phyloP scores from a whole-genome alignment of 2,113 vertebrate species.

The Macquaria australasica region DNA sequence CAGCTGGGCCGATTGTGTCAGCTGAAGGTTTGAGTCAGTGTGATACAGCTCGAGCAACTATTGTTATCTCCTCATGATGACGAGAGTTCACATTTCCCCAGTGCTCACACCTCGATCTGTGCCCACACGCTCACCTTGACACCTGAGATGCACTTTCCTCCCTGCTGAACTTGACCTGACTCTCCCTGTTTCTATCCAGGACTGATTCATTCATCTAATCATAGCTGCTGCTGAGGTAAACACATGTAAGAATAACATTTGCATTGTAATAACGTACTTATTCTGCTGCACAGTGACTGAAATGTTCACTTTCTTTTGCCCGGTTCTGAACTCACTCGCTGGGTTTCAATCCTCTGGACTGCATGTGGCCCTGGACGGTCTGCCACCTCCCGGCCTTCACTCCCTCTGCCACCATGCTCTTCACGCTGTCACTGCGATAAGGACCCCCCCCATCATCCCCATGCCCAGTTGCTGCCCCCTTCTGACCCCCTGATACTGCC shows the following conservation, averaged over 20 bases:
- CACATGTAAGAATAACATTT: conserved; percentile 5
- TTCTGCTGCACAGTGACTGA: conserved; percentile 16
- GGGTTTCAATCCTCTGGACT: conserved; percentile 95
- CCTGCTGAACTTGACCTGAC: conserved; percentile 47
- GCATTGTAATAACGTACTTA: not conserved
- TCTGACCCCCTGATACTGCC: conserved; percentile 93
- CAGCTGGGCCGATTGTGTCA: conserved; percentile 52
- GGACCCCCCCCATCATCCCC: conserved; percentile 89
- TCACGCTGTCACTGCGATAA: conserved; percentile 92
- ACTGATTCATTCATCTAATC: conserved; percentile 30
- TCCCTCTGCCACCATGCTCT: conserved; percentile 91
- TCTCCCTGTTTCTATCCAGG: conserved; percentile 24
- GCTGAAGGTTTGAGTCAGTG: conserved; percentile 56
- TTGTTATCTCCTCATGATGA: conserved; percentile 55
- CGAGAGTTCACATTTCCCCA: conserved; percentile 45
- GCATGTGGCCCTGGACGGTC: conserved; percentile 95
- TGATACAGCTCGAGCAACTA: conserved; percentile 37
- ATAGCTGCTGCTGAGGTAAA: conserved; percentile 2
- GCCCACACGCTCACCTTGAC: conserved; percentile 50
- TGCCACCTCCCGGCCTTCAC: conserved; percentile 93
- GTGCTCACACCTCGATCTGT: conserved; percentile 49
- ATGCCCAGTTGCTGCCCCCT: conserved; percentile 90
- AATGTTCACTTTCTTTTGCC: not conserved
- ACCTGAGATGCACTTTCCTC: conserved; percentile 40
- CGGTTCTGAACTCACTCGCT: conserved; percentile 92